phyloP scores from a whole-genome alignment of 2,888 invertebrate genomes.

The Ormyrus nitidulus region DNA sequence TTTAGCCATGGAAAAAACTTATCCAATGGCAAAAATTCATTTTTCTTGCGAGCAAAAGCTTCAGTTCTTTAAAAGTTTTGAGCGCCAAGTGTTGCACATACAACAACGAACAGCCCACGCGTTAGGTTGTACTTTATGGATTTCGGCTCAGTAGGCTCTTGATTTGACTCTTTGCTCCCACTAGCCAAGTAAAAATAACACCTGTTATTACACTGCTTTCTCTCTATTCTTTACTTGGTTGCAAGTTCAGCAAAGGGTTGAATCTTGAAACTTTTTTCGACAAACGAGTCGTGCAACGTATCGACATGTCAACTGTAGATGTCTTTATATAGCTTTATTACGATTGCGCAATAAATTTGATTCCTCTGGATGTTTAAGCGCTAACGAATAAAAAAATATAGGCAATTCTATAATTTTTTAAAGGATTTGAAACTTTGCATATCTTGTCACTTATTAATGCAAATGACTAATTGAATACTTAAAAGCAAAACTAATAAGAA shows the following conservation, averaged over 20 bases:
- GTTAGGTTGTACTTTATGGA: conserved; percentile 34
- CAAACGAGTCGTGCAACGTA: conserved; percentile 24
- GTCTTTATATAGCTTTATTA: conserved; percentile 52
- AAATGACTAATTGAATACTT: conserved; percentile 44
- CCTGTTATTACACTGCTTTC: not conserved
- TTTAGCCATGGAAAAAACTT: conserved; percentile 23
- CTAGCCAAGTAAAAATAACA: not conserved
- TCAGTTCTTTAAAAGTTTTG: conserved; percentile 20
- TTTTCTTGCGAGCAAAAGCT: conserved; percentile 25
- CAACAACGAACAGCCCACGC: conserved; percentile 38
- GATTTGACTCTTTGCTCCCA: conserved; percentile 35
- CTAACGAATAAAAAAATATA: conserved; percentile 31
- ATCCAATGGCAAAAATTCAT: conserved; percentile 3
- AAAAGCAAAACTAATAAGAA: conserved; percentile 25
- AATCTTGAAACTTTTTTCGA: not conserved
- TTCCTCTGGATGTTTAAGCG: conserved; percentile 43
- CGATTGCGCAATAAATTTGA: conserved; percentile 53
- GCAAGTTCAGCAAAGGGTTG: not conserved
- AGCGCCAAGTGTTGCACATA: conserved; percentile 24
- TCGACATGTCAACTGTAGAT: conserved; percentile 37
- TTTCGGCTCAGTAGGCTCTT: not conserved
- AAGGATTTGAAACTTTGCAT: conserved; percentile 53
- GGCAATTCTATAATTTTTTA: conserved; percentile 50
- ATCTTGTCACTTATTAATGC: conserved; percentile 49
- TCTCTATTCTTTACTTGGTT: not conserved